phyloP scores from a whole-genome alignment of 2,113 vertebrate species.

The Xenopus borealis region DNA sequence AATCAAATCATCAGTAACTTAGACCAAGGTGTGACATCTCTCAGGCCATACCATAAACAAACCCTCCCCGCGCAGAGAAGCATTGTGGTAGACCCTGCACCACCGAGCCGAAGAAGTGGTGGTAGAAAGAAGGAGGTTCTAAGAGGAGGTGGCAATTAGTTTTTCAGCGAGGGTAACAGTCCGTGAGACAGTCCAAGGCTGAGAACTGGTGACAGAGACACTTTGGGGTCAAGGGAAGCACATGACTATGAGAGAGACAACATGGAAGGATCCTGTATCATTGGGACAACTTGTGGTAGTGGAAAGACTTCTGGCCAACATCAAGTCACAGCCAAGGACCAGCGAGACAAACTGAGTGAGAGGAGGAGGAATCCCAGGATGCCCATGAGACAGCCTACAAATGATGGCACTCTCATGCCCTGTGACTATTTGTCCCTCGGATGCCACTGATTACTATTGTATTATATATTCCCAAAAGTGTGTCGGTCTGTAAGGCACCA shows the following conservation, averaged over 20 bases:
- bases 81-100: not conserved
- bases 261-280: no score
- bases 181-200: no score
- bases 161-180: no score
- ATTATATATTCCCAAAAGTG: constrained; percentile 27
- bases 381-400: not conserved
- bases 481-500: constrained; percentile 3
- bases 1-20: not conserved
- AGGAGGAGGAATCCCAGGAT: not conserved
- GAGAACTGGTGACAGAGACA: no score
- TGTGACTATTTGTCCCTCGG: constrained; percentile 1
- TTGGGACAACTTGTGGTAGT: not conserved
- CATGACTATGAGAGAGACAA: no score
- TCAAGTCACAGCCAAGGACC: no score
- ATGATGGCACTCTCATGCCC: not conserved
- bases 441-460: constrained; percentile 20
- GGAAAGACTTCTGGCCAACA: not conserved
- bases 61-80: no score
- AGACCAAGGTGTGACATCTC: no score
- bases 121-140: not conserved
- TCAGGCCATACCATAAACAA: no score
- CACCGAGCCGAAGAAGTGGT: not conserved
- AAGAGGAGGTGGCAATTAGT: not conserved
- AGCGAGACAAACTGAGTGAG: not conserved
- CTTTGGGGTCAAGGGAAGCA: no score